A percentile compares a stretch with the other conserved stretches of the same genome.
Evolutionary conservation across 2,113 vertebrate species (phyloP).

Genomic region (Procavia capensis): DNA sequence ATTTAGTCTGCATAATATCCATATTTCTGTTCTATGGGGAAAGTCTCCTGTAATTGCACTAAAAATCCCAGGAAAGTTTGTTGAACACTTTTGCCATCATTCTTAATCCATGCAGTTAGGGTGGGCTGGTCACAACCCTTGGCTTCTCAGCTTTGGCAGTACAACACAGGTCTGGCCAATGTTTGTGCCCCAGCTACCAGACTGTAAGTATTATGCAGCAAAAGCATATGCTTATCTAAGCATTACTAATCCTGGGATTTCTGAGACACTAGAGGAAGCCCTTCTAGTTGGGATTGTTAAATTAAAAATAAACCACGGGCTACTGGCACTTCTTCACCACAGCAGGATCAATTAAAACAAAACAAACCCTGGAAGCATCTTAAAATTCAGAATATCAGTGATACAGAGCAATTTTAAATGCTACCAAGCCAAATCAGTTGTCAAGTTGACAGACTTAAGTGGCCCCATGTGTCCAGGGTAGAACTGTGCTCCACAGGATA

Average conservation of each 20-base stretch:
- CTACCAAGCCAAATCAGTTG: neutral
- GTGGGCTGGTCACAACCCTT: neutral
- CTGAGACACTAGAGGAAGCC: neutral
- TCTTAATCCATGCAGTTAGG: neutral
- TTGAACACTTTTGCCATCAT: neutral
- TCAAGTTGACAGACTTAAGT: neutral
- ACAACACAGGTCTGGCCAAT: neutral
- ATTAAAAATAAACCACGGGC: neutral
- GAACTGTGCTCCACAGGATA: neutral
- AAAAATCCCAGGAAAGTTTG: neutral
- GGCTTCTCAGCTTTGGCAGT: neutral
- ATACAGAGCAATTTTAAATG: neutral
- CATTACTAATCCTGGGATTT: neutral
- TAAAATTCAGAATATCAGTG: neutral
- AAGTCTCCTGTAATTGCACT: neutral
- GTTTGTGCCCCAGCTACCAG: neutral
- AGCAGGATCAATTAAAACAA: slow-evolving; percentile 30
- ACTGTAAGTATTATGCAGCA: neutral
- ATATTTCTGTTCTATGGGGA: neutral
- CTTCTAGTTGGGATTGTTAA: neutral
- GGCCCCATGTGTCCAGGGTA: too few relatives aligned
- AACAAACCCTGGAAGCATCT: neutral
- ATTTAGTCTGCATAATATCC: neutral
- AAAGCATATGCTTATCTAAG: neutral
- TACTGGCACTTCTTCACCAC: neutral